Evolutionary conservation across 2,888 invertebrate species (phyloP).

Genomic region (Metalampra italica): DNA sequence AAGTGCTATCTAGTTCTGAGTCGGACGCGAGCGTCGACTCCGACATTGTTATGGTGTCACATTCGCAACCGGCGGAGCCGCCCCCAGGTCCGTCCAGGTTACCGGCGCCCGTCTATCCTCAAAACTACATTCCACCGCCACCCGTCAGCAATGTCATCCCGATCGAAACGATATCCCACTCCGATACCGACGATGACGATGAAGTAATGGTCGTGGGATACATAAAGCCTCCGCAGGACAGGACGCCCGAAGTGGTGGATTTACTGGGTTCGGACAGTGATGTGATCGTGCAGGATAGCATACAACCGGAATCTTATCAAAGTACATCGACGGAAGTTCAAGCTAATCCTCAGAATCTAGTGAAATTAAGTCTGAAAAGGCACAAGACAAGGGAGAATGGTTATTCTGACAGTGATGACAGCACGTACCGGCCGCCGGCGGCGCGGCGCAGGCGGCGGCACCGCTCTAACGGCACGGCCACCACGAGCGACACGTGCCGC

Average conservation of each 20-base stretch:
- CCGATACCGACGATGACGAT: conserved; percentile 68
- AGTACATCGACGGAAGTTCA: conserved; percentile 12
- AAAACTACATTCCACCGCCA: conserved; percentile 39
- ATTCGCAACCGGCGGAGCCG: conserved; percentile 38
- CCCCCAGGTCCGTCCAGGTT: conserved; percentile 25
- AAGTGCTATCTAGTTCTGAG: conserved; percentile 66
- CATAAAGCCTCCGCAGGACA: conserved; percentile 81
- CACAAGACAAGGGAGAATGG: conserved; percentile 17
- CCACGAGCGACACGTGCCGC: conserved; percentile 8
- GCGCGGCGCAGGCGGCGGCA: conserved; percentile 23
- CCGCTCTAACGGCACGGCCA: conserved; percentile 8
- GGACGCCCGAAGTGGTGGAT: conserved; percentile 82
- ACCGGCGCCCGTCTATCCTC: conserved; percentile 44
- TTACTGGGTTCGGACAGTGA: conserved; percentile 78
- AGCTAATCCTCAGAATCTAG: conserved; percentile 18
- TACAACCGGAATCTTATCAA: conserved; percentile 27
- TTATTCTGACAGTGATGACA: conserved; percentile 38
- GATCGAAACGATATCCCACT: conserved; percentile 69
- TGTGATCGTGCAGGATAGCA: conserved; percentile 54
- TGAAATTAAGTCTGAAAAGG: conserved; percentile 44
- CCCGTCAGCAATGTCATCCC: conserved; percentile 46
- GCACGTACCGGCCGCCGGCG: conserved; percentile 27
- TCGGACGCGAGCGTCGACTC: conserved; percentile 55
- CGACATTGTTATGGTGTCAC: conserved; percentile 57
- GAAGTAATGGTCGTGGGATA: conserved; percentile 81